Percentiles rank a stretch among this genome's conserved stretches.
Conservation (phyloP, 37 sponge, comb jelly and placozoan genomes). For the Chondrosia reniformis region DNA sequence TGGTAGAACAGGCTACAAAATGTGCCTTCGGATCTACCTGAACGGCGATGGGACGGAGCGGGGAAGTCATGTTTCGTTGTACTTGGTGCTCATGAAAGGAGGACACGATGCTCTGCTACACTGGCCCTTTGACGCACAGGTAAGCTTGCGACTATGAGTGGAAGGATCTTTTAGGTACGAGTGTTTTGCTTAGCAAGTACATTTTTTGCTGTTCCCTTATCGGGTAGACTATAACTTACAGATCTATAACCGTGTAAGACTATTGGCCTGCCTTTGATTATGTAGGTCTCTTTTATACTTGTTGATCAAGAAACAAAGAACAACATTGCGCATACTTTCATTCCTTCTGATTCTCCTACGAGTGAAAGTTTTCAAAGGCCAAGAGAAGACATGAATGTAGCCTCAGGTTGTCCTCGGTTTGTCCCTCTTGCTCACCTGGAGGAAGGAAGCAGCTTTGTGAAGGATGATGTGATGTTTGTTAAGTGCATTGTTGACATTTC, state of each 20-base stretch:
- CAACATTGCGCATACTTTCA: constrained; percentile 75
- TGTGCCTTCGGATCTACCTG: constrained; percentile 27
- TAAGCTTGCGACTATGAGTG: no score
- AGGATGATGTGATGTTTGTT: constrained; percentile 29
- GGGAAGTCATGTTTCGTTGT: neutral
- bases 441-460: constrained; percentile 2
- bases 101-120: constrained; percentile 20
- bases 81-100: constrained; percentile 31
- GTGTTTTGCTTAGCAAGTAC: no score
- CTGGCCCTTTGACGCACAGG: constrained; percentile 34
- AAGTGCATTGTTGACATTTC: constrained; percentile 24
- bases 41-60: constrained; percentile 34
- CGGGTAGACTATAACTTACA: no score
- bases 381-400: constrained; percentile 75
- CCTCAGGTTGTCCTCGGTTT: constrained; percentile 44
- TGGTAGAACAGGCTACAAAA: constrained; percentile 24
- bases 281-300: constrained; percentile 70
- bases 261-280: no score
- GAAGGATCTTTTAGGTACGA: no score
- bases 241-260: no score
- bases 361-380: constrained; percentile 37
- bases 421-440: neutral
- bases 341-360: constrained; percentile 36
- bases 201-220: no score
- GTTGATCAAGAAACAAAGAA: constrained; percentile 61